Percentiles rank a stretch among this genome's conserved stretches.
phyloP scores from a whole-genome alignment of 2,797 vertebrate species.

The Danio kyathit region DNA sequence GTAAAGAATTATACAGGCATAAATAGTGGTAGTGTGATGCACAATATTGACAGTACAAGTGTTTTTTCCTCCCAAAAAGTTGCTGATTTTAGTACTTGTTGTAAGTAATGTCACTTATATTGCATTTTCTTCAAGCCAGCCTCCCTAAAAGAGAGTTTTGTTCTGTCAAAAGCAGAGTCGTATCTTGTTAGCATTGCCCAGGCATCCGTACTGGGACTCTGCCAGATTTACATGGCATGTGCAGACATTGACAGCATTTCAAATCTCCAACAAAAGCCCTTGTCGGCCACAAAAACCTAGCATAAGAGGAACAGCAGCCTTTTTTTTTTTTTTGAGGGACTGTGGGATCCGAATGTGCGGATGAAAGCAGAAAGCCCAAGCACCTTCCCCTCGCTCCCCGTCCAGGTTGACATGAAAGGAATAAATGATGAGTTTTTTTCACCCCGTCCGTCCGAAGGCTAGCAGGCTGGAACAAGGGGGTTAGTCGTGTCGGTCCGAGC shows the following conservation, averaged over 20 bases:
- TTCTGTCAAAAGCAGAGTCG: not conserved
- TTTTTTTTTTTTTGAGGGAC: not conserved
- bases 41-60: too few species aligned
- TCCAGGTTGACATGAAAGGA: slow-evolving; percentile 20
- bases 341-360: not conserved
- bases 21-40: too few species aligned
- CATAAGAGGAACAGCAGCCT: not conserved
- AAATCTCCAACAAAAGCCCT: slow-evolving; percentile 19
- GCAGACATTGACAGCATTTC: slow-evolving; percentile 27
- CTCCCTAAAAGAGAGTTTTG: not conserved
- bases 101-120: too few species aligned
- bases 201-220: slow-evolving; percentile 64
- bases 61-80: too few species aligned
- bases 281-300: not conserved
- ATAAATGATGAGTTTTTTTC: slow-evolving; percentile 23
- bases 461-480: slow-evolving; percentile 12
- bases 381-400: too few species aligned
- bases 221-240: slow-evolving; percentile 59
- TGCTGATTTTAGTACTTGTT: too few species aligned
- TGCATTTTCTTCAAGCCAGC: not conserved
- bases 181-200: slow-evolving; percentile 48
- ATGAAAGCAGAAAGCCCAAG: slow-evolving; percentile 5
- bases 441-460: slow-evolving; percentile 16
- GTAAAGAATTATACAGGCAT: too few species aligned
- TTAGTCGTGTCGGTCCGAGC: not conserved